Evolutionary conservation across 2,888 invertebrate genomes (phyloP).

Genomic region (Latheticus oryzae): DNA sequence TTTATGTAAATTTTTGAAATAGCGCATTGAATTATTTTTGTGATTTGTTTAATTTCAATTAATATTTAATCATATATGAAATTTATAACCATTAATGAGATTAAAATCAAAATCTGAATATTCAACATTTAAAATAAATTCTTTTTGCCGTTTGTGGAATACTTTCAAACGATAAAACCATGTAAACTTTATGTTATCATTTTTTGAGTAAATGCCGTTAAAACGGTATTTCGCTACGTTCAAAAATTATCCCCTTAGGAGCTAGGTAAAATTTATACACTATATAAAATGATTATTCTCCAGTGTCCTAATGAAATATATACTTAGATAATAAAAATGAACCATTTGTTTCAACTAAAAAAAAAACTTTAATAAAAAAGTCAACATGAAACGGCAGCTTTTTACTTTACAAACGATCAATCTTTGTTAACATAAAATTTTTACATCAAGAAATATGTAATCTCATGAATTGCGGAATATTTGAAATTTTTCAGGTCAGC

Average conservation of each 20-base stretch:
- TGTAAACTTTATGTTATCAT: slow-evolving; percentile 13
- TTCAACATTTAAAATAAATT: too few species aligned
- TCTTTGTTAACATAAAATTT: background rate
- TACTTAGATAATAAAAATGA: slow-evolving; percentile 28
- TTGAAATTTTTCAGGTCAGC: slow-evolving; percentile 29
- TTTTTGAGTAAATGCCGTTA: slow-evolving; percentile 28
- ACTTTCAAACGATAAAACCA: slow-evolving; percentile 1
- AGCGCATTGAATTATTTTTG: too few species aligned
- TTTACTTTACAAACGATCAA: too few species aligned
- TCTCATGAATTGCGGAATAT: slow-evolving; percentile 5
- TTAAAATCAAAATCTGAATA: too few species aligned
- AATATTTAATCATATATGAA: too few species aligned
- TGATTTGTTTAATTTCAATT: too few species aligned
- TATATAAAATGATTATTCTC: slow-evolving; percentile 36
- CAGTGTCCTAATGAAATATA: slow-evolving; percentile 36
- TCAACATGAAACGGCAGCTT: too few species aligned
- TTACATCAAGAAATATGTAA: background rate
- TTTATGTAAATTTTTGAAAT: too few species aligned
- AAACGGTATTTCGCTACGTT: slow-evolving; percentile 25
- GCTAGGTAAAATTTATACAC: slow-evolving; percentile 36
- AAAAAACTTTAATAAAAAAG: slow-evolving; percentile 26
- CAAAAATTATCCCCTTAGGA: slow-evolving; percentile 30
- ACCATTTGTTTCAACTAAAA: slow-evolving; percentile 23
- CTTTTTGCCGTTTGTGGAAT: too few species aligned
- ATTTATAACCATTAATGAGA: too few species aligned